Evolutionary conservation across 2,888 invertebrate species (phyloP), one percentile per base, ranked within the genome.

Genomic region (Elaeidobius kamerunicus): DNA sequence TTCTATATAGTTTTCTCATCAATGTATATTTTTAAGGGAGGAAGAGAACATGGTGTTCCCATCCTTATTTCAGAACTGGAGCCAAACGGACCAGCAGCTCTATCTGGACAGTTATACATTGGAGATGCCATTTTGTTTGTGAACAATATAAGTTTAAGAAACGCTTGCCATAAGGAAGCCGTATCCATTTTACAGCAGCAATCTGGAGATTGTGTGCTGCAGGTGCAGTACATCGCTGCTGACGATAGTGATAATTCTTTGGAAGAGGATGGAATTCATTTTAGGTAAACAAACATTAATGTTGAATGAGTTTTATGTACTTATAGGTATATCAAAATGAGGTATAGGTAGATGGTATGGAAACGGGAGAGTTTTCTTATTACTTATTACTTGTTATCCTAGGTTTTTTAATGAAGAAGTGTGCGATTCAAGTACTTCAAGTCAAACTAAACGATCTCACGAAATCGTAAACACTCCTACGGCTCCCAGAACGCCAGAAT

Each of bases 51-150:
- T 73, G 90, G 90, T 12, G 87, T 91, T 30, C 91, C 91, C 0
- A 88, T 91, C 60, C 74, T 91, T 55, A 87, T 91, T 65, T 90
- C 90, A 1, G 91, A 91, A 74, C 78, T 91, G 67, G 83, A 84
- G 67, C 80, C 82, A 51, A 84, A 85, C 61, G 88, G 89, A 57
- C 88, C 90, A 49, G 90, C 90, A 35, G 85, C 86, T 55, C 73
- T 85, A 58, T 85, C 84, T 52, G 82, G 82, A 28, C 79, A 82
- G 55, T 75, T 91, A 30, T 89, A 82, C 72, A 87, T 91, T 15
- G 91, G 91, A 1, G 91, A 91, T 73, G 89, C 91, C 18, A 89
- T 91, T 61, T 76, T 91, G 23, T 82, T 83, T 59, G 90, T 90
- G 56, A 90, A 91, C 70, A 85, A 86, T 52, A 78, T 83, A 43